phyloP scores from a whole-genome alignment of 1,140 invertebrate species.

The Rhynchophorus ferrugineus region DNA sequence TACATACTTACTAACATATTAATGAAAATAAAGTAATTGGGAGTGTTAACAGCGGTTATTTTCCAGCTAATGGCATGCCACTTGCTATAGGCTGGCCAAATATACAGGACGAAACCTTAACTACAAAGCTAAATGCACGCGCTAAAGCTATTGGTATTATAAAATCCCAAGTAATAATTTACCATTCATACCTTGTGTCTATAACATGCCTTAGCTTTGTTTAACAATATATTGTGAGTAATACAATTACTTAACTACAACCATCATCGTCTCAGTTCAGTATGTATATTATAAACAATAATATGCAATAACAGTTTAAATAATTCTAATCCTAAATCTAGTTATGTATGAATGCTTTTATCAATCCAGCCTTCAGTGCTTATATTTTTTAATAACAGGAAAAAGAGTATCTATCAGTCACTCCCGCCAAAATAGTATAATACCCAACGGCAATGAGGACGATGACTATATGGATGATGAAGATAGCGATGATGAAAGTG shows the following conservation, averaged over 20 bases:
- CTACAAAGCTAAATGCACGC: neutral
- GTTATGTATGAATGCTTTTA: neutral
- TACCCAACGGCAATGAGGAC: slow-evolving; percentile 16
- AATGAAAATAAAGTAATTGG: too few species aligned
- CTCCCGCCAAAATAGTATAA: slow-evolving; percentile 25
- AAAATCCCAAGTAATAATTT: neutral
- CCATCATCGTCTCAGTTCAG: neutral
- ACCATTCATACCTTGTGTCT: neutral
- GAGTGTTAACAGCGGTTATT: neutral
- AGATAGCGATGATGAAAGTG: slow-evolving; percentile 51
- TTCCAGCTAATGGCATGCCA: neutral
- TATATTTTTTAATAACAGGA: slow-evolving; percentile 20
- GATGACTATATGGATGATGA: slow-evolving; percentile 26
- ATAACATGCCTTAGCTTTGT: neutral
- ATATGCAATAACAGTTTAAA: too few species aligned
- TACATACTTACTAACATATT: neutral
- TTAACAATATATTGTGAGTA: neutral
- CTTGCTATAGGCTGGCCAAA: neutral
- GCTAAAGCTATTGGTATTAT: neutral
- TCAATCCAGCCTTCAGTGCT: too few species aligned
- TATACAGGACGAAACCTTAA: neutral
- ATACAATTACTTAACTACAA: too few species aligned
- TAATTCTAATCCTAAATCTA: too few species aligned
- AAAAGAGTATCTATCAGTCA: slow-evolving; percentile 27
- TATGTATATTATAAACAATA: neutral